Percentiles rank a stretch among this genome's conserved stretches.
Evolutionary conservation across 2,888 invertebrate genomes (phyloP).

Genomic region (Crocallis elinguaria): DNA sequence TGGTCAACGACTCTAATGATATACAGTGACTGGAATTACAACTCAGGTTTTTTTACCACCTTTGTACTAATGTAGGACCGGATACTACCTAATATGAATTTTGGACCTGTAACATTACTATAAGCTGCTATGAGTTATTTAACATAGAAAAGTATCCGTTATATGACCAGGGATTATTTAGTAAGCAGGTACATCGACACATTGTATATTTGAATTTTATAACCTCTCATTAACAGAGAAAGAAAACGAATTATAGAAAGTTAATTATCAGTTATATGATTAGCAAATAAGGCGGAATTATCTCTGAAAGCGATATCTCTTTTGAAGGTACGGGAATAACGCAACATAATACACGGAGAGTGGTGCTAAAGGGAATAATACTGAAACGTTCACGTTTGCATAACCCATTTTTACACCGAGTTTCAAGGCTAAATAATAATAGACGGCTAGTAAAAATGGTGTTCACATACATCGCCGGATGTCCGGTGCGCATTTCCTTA

Average conservation of each 20-base stretch:
- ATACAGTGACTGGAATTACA: slow-evolving; percentile 30
- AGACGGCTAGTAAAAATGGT: slow-evolving; percentile 38
- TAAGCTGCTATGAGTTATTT: neutral
- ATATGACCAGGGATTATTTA: no score
- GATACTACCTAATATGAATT: slow-evolving; percentile 1
- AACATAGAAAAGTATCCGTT: neutral
- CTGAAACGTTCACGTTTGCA: no score
- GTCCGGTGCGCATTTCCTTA: slow-evolving; percentile 67
- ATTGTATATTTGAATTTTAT: no score
- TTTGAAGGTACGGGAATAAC: no score
- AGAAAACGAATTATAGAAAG: no score
- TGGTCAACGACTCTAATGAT: slow-evolving; percentile 31
- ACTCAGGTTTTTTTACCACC: slow-evolving; percentile 4
- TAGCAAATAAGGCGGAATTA: no score
- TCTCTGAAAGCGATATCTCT: no score
- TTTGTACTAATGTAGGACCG: neutral
- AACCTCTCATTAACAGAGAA: no score
- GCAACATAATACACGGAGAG: no score
- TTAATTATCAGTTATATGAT: no score
- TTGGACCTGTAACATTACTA: neutral
- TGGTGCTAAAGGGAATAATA: no score
- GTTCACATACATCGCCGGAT: slow-evolving; percentile 61
- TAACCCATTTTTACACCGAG: neutral
- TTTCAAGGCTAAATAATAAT: slow-evolving; percentile 59
- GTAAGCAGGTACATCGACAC: no score